phyloP scores from a whole-genome alignment of 2,888 invertebrate genomes.

The Ormyrus labotus region DNA sequence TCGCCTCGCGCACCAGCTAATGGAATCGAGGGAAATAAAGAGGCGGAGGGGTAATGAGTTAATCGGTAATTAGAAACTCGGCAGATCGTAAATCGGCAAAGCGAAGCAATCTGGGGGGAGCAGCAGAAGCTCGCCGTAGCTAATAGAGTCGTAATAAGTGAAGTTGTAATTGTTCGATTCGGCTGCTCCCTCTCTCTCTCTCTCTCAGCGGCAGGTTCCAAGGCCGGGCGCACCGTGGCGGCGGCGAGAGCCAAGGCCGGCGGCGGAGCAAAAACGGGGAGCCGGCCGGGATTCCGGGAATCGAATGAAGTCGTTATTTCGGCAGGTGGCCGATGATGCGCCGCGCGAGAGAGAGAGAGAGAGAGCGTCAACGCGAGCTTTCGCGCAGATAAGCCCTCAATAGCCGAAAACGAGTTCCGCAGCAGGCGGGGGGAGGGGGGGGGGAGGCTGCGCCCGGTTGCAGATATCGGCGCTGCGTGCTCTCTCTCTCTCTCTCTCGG shows the following conservation, averaged over 20 bases:
- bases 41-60: constrained; percentile 21
- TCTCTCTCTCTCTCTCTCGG: too few species aligned
- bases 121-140: background rate
- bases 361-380: background rate
- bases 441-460: background rate
- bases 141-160: constrained; percentile 55
- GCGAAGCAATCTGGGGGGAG: background rate
- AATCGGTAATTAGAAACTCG: constrained; percentile 24
- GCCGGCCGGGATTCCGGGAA: constrained; percentile 59
- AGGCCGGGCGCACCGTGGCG: too few species aligned
- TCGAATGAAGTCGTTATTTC: constrained; percentile 72
- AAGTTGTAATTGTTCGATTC: constrained; percentile 51
- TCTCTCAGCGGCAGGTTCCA: background rate
- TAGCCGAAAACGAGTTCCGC: constrained; percentile 1
- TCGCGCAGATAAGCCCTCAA: background rate
- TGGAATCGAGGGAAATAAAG: constrained; percentile 24
- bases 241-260: too few species aligned
- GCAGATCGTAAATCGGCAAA: constrained; percentile 11
- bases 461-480: too few species aligned
- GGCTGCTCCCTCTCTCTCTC: constrained; percentile 30
- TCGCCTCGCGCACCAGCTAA: constrained; percentile 11
- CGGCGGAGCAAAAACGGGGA: too few species aligned
- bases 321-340: constrained; percentile 65
- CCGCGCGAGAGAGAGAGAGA: constrained; percentile 28
- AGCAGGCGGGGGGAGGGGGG: constrained; percentile 24